These are phyloP conservation scores for Siderastrea radians DNA, from an alignment of 92 coral and sea anemone genomes.

Conservation along the genomic window DNA sequence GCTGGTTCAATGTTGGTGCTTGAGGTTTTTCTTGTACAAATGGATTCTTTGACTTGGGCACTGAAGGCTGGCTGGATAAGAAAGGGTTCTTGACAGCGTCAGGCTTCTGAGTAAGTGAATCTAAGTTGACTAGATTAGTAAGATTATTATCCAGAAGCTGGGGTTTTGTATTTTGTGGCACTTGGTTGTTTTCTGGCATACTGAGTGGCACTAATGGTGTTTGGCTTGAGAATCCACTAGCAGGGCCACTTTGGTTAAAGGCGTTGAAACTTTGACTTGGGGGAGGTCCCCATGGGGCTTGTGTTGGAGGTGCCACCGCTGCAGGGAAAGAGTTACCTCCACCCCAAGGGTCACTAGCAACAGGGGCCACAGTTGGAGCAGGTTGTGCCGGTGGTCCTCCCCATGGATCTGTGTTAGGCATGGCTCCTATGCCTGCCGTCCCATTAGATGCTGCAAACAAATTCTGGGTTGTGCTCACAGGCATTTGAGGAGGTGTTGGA, in stretches of 20 bases:
- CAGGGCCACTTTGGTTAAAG: constrained; percentile 69
- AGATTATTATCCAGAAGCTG: constrained; percentile 75
- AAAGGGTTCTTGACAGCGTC: constrained; percentile 90
- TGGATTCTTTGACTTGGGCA: constrained; percentile 86
- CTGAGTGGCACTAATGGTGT: constrained; percentile 42
- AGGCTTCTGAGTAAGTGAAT: constrained; percentile 79
- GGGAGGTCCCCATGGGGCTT: constrained; percentile 85
- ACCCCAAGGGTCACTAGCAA: constrained; percentile 89
- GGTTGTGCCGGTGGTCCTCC: constrained; percentile 73
- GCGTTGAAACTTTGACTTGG: constrained; percentile 56
- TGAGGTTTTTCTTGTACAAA: constrained; percentile 95
- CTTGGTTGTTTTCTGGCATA: constrained; percentile 20
- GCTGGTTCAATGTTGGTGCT: constrained; percentile 96
- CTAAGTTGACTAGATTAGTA: constrained; percentile 88
- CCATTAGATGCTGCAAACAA: constrained; percentile 58
- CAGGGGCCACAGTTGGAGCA: constrained; percentile 55
- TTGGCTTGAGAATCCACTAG: constrained; percentile 20
- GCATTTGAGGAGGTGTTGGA: constrained; percentile 51
- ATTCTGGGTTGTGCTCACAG: constrained; percentile 54
- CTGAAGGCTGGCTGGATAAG: constrained; percentile 76
- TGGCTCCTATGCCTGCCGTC: constrained; percentile 46
- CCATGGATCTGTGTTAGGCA: constrained; percentile 72
- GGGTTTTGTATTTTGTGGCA: constrained; percentile 52
- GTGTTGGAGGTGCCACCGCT: constrained; percentile 38
- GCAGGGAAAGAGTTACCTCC: constrained; percentile 52